Base-by-base conservation (phyloP, 2,888 invertebrate genomes). In the Phyllotreta cruciferae region DNA sequence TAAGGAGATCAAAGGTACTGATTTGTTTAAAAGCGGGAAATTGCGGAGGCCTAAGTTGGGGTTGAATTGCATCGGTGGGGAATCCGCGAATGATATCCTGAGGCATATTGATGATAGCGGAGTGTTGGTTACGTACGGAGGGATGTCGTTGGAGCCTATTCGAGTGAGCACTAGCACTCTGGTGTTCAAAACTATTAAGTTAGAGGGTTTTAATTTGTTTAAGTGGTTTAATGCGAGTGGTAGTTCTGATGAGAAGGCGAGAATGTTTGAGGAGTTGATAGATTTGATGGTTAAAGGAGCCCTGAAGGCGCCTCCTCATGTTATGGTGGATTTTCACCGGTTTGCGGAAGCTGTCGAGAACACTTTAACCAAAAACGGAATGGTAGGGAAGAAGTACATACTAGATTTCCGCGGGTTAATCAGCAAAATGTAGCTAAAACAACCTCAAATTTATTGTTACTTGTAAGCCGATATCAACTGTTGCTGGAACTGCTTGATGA, bases 11-110 rank as follows among this genome's bases (percentile, higher is more conserved):
- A 83, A 88, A 55, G 84, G 80, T 7, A 87, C 87, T 0, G 82
- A 86, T 56, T 72, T 90, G 45, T 90, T 90, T 70, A 88, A 87
- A 75, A 81, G 74, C 55, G 86, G 82, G 54, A 78, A 86, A 50
- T 64, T 88, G 14, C 62, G 66, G 1, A 85, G 85, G 73, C 96
- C 98, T 13, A 87, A 87, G 73, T 82, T 99, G 62, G 98, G 91
- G 0, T 82, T 99, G 7, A 99, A 99, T 81, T 96, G 98, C 79
- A 90, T 98, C 45, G 96, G 98, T 5, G 98, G 98, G 1, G 89
- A 92, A 78, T 92, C 87, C 79, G 92, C 94, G 42, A 86, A 93
- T 42, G 91, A 96, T 73, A 82, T 98, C 70, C 79, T 94, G 57
- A 86, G 90, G 55, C 86, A 92, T 72, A 82, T 99, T 54, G 87